Conservation (phyloP, 64 coral and sea anemone genomes). For the Hydrozoanthus tunicans region DNA sequence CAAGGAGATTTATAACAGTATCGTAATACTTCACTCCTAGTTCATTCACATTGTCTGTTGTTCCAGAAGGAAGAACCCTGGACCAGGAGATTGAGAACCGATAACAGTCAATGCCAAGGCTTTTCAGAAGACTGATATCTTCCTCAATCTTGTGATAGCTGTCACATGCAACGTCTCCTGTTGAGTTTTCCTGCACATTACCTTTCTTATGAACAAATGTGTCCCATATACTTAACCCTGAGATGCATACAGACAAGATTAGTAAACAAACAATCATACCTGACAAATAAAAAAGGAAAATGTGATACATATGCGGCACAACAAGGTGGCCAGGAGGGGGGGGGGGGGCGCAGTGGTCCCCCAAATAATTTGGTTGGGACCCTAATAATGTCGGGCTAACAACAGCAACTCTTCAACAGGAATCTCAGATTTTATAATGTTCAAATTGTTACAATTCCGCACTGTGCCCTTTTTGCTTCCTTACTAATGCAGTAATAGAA, state of each 20-base stretch:
- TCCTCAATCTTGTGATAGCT: slow-evolving; percentile 60
- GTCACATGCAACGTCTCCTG: slow-evolving; percentile 64
- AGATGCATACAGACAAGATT: background rate
- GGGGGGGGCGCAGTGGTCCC: no score
- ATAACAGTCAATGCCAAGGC: slow-evolving; percentile 57
- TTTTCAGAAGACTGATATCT: slow-evolving; percentile 56
- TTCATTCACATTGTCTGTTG: slow-evolving; percentile 29
- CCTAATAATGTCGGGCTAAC: no score
- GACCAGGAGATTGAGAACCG: slow-evolving; percentile 75
- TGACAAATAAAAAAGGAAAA: background rate
- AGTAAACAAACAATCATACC: background rate
- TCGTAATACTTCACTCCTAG: slow-evolving; percentile 45
- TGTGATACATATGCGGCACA: no score
- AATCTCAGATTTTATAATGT: no score
- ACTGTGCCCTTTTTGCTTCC: no score
- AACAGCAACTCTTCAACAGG: no score
- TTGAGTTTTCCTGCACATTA: background rate
- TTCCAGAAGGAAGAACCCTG: slow-evolving; percentile 59
- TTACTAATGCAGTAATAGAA: no score
- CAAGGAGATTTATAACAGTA: slow-evolving; percentile 28
- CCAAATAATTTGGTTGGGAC: no score
- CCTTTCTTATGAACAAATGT: slow-evolving; percentile 19
- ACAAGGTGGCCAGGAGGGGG: no score
- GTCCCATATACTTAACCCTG: slow-evolving; percentile 55
- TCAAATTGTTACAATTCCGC: no score